Base-by-base conservation (phyloP, 2,113 vertebrate species). In the Chloropsis hardwickii region DNA sequence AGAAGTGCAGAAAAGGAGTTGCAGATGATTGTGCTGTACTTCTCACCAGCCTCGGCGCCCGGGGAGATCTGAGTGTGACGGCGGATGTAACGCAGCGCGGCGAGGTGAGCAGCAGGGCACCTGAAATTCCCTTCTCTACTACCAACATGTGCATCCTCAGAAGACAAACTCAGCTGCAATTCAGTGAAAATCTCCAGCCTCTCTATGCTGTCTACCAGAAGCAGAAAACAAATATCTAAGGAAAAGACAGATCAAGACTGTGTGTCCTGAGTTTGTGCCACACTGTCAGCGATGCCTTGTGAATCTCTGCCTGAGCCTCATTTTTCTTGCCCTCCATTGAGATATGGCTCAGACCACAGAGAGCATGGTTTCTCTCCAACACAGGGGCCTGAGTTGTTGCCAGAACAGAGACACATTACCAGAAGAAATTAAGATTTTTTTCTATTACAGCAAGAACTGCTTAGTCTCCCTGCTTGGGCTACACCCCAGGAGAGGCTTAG, bases 61-160 rank as follows among this genome's bases (percentile, higher is more conserved):
- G 0, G 69, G 42, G 44, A 80, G n/a, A 39, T 3, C 11, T 0
- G 33, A 81, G 57, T 3, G 64, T 10, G 37, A 25, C 0, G 0
- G 44, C 0, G 2, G 72, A 57, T 54, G 48, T 78, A 72, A 71
- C 10, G 31, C 66, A 31, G 48, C 2, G 0, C 0, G 2, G n/a
- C 6, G 6, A 69, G 44, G n/a, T 4, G 47, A 81, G 47, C 40
- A 72, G 60, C 81, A 58, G 16, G 2, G 14, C 51, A 58, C 57
- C 57, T 37, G 23, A 31, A 89, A 65, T 25, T 61, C 73, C 69
- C 80, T 42, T 18, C 11, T 10, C 25, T 51, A 0, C 29, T n/a
- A 9, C 13, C 12, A 53, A 35, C 4, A 1, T 2, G 29, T 24
- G 66, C 25, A 45, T 54, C 53, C n/a, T 53, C 72, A 81, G 31